Evolutionary conservation across 2,113 vertebrate genomes (phyloP), one percentile per base, ranked within the genome.

Genomic region (Agelaius phoeniceus): DNA sequence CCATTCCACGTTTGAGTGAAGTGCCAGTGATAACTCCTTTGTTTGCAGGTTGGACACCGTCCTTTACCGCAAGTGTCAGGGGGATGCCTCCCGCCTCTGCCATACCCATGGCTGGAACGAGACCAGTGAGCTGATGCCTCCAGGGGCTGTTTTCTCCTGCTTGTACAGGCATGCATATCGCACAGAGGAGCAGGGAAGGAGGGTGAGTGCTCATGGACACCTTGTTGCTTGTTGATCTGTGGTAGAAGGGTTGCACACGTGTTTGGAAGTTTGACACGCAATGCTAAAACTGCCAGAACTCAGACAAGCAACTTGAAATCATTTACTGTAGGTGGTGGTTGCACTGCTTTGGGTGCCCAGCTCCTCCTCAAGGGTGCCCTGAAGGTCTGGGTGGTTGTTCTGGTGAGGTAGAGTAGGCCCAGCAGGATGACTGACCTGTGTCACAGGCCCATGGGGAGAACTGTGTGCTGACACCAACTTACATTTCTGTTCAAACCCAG

Each of bases 51-150:
- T 99, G 97, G 99, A 99, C 77, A 99, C 99, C 2, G 97, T 99
- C 94, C 98, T 99, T 26, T 99, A 99, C 79, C 98, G 98, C 49
- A 99, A 99, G 96, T 99, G 99, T 91, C 99, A 99, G 96, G 99
- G 99, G 43, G 99, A 99, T 27, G 99, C 99, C 3, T 98, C 99
- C 7, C 98, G 99, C 0, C 99, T 99, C 72, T 99, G 99, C 94
- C 99, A 99, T 96, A 99, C 99, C 7, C 99, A 99, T 0, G 98
- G 99, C 86, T 99, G 99, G 99, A 99, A 99, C 15, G 99, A 99
- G 94, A 99, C 99, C 2, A 99, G 98, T 12, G 99, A 99, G 95
- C 96, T 98, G 72, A 99, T 99, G 98, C 99, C 99, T 4, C 98
- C 99, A 0, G 99, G 99, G 35, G 99, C 99, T 21, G 98, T 99